phyloP scores from a whole-genome alignment of 2,888 invertebrate species.

The Philereme transversata region DNA sequence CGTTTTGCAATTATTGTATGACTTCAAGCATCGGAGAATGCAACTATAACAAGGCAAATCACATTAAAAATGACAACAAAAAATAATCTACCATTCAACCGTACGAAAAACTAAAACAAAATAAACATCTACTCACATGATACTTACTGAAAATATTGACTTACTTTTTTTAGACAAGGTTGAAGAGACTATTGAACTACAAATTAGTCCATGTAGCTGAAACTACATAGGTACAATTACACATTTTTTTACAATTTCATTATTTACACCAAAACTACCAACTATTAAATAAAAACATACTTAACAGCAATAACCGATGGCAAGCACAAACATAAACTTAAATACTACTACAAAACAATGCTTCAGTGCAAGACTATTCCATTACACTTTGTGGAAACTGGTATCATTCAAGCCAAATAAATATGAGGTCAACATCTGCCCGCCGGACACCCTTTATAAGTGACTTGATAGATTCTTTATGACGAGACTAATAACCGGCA shows the following conservation, averaged over 20 bases:
- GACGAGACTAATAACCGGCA: no score
- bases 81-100: no score
- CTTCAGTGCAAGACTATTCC: conserved; percentile 18
- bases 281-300: not conserved
- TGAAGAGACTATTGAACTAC: not conserved
- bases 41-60: conserved; percentile 4
- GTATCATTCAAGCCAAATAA: conserved; percentile 32
- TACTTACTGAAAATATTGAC: no score
- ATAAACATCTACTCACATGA: no score
- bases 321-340: conserved; percentile 20
- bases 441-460: no score
- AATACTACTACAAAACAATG: conserved; percentile 11
- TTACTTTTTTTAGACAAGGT: not conserved
- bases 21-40: conserved; percentile 7
- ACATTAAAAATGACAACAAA: not conserved
- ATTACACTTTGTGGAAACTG: conserved; percentile 8
- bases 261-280: conserved; percentile 14
- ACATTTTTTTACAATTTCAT: no score
- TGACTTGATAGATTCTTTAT: no score
- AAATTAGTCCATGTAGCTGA: not conserved
- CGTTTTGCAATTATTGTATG: conserved; percentile 10
- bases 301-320: conserved; percentile 13
- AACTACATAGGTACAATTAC: not conserved
- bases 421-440: not conserved
- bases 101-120: no score